Conservation (phyloP, 2,888 invertebrate species). For the Euspilapteryx auroguttella region DNA sequence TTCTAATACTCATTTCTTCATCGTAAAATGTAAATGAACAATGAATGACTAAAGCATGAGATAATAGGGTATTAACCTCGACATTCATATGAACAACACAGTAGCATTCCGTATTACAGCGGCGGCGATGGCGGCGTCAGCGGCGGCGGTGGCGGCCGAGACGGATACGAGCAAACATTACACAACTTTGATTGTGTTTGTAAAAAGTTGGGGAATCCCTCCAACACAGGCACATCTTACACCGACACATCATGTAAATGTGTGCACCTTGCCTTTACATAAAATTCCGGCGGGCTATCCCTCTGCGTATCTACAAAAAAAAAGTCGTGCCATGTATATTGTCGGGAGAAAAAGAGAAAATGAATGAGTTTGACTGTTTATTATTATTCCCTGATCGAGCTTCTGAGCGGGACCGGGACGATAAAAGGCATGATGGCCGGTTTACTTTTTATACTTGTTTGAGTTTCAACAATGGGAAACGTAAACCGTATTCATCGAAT, state of each 20-base stretch:
- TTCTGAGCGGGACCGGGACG: conserved; percentile 43
- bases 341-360: conserved; percentile 49
- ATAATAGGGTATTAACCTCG: too few relatives aligned
- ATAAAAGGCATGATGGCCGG: conserved; percentile 52
- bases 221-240: conserved; percentile 50
- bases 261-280: conserved; percentile 61
- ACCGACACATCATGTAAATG: conserved; percentile 24
- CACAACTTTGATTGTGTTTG: conserved; percentile 62
- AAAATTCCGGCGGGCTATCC: conserved; percentile 58
- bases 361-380: conserved; percentile 55
- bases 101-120: too few relatives aligned
- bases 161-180: conserved; percentile 57
- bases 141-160: conserved; percentile 34
- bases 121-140: conserved; percentile 27
- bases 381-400: conserved; percentile 53
- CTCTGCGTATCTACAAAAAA: conserved; percentile 56
- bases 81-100: conserved; percentile 52
- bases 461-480: conserved; percentile 51
- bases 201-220: conserved; percentile 62
- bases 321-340: conserved; percentile 44
- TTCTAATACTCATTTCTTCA: too few relatives aligned
- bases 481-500: conserved; percentile 49
- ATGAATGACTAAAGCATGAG: too few relatives aligned
- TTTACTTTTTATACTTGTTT: conserved; percentile 49
- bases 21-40: too few relatives aligned